Conservation (phyloP, 1,140 invertebrate genomes). For the Grapholita molesta region DNA sequence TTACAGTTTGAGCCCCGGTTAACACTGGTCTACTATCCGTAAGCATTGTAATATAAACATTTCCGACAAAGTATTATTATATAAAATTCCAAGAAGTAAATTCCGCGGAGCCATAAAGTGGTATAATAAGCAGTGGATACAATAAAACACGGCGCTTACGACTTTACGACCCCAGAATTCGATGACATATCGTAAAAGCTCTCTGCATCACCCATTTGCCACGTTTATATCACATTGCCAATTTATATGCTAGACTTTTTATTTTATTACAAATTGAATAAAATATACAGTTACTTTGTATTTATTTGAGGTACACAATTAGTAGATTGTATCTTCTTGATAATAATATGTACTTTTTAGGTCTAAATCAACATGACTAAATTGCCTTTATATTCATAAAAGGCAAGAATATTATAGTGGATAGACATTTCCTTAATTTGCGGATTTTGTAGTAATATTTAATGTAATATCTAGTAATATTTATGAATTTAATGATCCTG, state of each 20-base stretch:
- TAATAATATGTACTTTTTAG: too few relatives aligned
- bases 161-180: background rate
- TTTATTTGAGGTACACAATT: background rate
- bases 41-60: background rate
- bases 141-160: conserved; percentile 13
- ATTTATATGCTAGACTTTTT: conserved; percentile 7
- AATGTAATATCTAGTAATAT: too few relatives aligned
- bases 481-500: too few relatives aligned
- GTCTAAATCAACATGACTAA: too few relatives aligned
- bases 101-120: background rate
- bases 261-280: conserved; percentile 6
- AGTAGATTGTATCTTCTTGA: background rate
- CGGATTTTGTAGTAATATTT: too few relatives aligned
- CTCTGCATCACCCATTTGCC: conserved; percentile 8
- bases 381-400: too few relatives aligned
- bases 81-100: background rate
- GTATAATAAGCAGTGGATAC: conserved; percentile 10
- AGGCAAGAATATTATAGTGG: too few relatives aligned
- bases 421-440: too few relatives aligned
- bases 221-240: background rate
- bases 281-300: conserved; percentile 1
- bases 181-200: conserved; percentile 11
- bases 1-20: too few relatives aligned
- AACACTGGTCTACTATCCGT: too few relatives aligned
- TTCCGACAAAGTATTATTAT: background rate